Base-by-base conservation (phyloP, 2,113 vertebrate species). In the Sorex araneus region DNA sequence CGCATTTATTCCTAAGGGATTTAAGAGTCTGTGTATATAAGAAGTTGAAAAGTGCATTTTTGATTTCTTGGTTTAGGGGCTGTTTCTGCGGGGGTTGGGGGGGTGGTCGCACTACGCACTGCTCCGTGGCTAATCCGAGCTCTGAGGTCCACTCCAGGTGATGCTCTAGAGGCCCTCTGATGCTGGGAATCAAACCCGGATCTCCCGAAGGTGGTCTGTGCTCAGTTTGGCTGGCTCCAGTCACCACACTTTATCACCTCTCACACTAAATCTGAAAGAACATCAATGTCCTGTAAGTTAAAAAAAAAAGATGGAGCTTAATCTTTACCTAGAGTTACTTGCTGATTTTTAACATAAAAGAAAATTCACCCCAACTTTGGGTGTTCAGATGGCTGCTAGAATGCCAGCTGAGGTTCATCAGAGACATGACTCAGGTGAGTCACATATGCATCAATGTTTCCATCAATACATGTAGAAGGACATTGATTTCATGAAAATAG, bases 341-440 rank as follows among this genome's bases (percentile, higher is more conserved):
- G 32, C 50, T 76, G 12, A 57, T 60, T 82, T 86, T 69, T 87
- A 67, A 94, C 76, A 45, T 32, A 11, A 77, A 74, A 45, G 78
- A 43, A 28, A 80, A 23, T 25, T 8, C 3, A 74, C 47, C 19
- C 74, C 40, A 8, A 3, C 66, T 57, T 77, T 32, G 8, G 0
- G 12, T 63, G 18, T 75, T 70, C 5, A 15, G 23, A 80, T 71
- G 67, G 28, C 13, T 23, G 40, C 30, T 28, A 28, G 69, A 80
- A 64, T 40, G 6, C 66, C 18, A 13, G 1, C 67, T 34, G 27
- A 1, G 6, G 15, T 30, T 75, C 43, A n/a, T 73, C 21, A 43
- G 64, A 84, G 54, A 67, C 3, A 0, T 11, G 8, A 66, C 40
- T 45, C 47, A 73, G 12, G 28, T 30, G 28, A 6, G 28, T 27